phyloP scores from a whole-genome alignment of 2,113 vertebrate species.

The Gila orcuttii region DNA sequence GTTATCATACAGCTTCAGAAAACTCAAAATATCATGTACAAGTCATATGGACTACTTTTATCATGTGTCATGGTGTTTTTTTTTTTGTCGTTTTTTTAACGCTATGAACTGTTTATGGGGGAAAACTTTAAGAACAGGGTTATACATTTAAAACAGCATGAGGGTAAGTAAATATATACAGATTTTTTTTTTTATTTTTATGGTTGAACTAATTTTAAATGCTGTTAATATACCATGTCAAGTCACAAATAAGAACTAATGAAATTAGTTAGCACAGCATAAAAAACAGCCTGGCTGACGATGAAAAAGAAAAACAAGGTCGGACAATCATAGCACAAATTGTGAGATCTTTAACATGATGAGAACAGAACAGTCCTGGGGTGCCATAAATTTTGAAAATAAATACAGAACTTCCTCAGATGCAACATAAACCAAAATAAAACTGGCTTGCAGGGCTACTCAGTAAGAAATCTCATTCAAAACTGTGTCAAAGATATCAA shows the following conservation, averaged over 20 bases:
- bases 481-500: slow-evolving; percentile 40
- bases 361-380: slow-evolving; percentile 2
- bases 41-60: background rate
- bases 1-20: background rate
- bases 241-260: slow-evolving; percentile 50
- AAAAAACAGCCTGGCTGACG: slow-evolving; percentile 42
- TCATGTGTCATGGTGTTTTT: slow-evolving; percentile 37
- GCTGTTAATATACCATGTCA: slow-evolving; percentile 9
- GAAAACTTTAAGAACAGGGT: background rate
- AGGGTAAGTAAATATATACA: background rate
- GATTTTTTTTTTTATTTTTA: background rate
- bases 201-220: slow-evolving; percentile 9
- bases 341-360: slow-evolving; percentile 8
- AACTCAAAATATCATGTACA: background rate
- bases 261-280: slow-evolving; percentile 24
- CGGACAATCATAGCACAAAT: background rate
- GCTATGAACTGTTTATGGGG: background rate
- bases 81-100: background rate
- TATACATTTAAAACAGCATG: background rate
- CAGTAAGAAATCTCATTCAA: slow-evolving; percentile 45
- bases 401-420: background rate
- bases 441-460: slow-evolving; percentile 2
- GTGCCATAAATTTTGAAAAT: background rate
- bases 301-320: slow-evolving; percentile 24
- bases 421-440: background rate